Percentiles rank a stretch among this genome's conserved stretches.
Evolutionary conservation across 2,888 invertebrate genomes (phyloP).

Genomic region (Pheosia tremula): DNA sequence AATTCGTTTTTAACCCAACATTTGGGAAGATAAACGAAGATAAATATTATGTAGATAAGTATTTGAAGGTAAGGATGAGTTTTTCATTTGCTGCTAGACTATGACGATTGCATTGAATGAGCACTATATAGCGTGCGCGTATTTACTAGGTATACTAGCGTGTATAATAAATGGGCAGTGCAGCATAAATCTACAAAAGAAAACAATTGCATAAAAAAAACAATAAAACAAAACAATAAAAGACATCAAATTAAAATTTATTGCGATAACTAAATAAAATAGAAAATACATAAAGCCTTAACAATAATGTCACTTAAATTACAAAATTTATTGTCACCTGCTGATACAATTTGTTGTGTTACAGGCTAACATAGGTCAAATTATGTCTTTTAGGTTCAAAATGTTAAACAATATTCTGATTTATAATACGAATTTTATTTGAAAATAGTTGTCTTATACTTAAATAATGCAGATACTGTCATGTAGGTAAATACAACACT

Average conservation of each 20-base stretch:
- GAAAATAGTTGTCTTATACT: constrained; percentile 9
- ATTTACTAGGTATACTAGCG: not conserved
- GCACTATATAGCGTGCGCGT: not conserved
- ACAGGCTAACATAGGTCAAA: constrained; percentile 38
- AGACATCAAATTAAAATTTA: constrained; percentile 45
- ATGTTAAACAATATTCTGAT: constrained; percentile 24
- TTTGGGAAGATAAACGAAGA: no score
- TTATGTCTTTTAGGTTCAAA: constrained; percentile 31
- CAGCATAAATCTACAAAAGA: constrained; percentile 2
- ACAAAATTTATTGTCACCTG: constrained; percentile 28
- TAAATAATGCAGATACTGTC: constrained; percentile 46
- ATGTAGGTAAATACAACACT: constrained; percentile 50
- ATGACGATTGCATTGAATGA: not conserved
- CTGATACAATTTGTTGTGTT: constrained; percentile 27
- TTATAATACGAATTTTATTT: constrained; percentile 15
- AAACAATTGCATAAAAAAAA: not conserved
- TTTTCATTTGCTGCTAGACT: no score
- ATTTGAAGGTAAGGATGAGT: no score
- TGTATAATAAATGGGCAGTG: not conserved
- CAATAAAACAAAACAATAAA: constrained; percentile 31
- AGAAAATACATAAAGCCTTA: constrained; percentile 50
- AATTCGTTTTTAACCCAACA: no score
- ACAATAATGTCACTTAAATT: constrained; percentile 35
- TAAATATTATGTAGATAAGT: no score
- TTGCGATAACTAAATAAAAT: constrained; percentile 53